Evolutionary conservation across 1,140 invertebrate genomes (phyloP).

Genomic region (Hesperophylax magnus): DNA sequence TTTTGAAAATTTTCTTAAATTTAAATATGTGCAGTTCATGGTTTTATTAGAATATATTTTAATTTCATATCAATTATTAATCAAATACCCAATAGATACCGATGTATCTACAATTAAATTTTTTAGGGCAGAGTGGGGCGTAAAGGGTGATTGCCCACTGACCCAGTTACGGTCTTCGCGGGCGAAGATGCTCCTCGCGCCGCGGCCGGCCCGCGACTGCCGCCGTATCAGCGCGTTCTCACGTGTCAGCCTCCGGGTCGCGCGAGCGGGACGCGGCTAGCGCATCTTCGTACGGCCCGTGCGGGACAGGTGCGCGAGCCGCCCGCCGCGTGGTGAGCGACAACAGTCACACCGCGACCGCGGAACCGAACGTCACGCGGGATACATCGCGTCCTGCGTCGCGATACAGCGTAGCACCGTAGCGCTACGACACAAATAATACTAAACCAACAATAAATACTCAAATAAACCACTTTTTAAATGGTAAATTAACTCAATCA

Average conservation of each 20-base stretch:
- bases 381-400: not conserved
- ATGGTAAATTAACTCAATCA: too few species aligned
- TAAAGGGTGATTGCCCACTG: not conserved
- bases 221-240: conserved; percentile 17
- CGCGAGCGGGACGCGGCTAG: conserved; percentile 35
- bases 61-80: too few species aligned
- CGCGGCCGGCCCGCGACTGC: conserved; percentile 27
- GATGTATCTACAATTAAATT: too few species aligned
- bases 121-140: not conserved
- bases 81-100: too few species aligned
- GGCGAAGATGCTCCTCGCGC: conserved; percentile 24
- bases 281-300: conserved; percentile 31
- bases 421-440: not conserved
- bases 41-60: too few species aligned
- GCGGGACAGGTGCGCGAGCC: conserved; percentile 28
- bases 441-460: too few species aligned
- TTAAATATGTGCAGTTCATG: too few species aligned
- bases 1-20: too few species aligned
- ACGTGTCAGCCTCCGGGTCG: not conserved
- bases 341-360: conserved; percentile 42
- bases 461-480: too few species aligned
- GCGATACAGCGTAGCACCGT: conserved; percentile 25
- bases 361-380: conserved; percentile 36
- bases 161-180: not conserved
- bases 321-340: not conserved